phyloP scores from a whole-genome alignment of 1,140 invertebrate genomes.

The Cydia strobilella region DNA sequence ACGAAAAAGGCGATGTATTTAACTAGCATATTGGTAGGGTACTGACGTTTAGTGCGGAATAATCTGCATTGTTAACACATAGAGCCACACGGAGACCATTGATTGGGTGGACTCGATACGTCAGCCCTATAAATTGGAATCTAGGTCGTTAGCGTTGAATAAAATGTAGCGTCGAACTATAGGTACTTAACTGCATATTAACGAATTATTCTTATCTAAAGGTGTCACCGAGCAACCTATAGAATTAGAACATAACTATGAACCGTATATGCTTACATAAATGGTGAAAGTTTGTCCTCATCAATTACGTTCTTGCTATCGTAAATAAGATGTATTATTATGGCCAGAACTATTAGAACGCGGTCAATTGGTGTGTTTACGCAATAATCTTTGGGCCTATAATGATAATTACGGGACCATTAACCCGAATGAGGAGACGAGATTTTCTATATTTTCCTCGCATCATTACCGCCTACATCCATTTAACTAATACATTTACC shows the following conservation, averaged over 20 bases:
- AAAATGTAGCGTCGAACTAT: not conserved
- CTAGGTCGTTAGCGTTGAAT: constrained; percentile 7
- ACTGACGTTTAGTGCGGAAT: constrained; percentile 44
- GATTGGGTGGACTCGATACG: constrained; percentile 54
- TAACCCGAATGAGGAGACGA: not conserved
- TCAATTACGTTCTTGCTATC: not conserved
- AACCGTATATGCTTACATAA: not conserved
- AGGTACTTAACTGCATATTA: too few species aligned
- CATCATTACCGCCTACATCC: not conserved
- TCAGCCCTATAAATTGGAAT: constrained; percentile 8
- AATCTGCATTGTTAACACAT: constrained; percentile 42
- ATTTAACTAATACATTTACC: not conserved
- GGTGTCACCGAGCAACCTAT: not conserved
- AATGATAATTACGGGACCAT: not conserved
- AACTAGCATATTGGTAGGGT: constrained; percentile 55
- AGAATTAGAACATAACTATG: not conserved
- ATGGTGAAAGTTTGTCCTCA: not conserved
- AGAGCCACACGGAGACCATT: constrained; percentile 49
- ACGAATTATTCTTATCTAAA: not conserved
- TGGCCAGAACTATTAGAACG: not conserved
- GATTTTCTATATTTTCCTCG: not conserved
- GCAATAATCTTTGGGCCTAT: not conserved
- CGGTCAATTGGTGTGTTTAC: not conserved
- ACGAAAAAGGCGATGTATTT: constrained; percentile 53
- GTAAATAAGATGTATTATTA: not conserved